Conservation (phyloP, 2,888 invertebrate genomes). For the Pollenia amentaria region DNA sequence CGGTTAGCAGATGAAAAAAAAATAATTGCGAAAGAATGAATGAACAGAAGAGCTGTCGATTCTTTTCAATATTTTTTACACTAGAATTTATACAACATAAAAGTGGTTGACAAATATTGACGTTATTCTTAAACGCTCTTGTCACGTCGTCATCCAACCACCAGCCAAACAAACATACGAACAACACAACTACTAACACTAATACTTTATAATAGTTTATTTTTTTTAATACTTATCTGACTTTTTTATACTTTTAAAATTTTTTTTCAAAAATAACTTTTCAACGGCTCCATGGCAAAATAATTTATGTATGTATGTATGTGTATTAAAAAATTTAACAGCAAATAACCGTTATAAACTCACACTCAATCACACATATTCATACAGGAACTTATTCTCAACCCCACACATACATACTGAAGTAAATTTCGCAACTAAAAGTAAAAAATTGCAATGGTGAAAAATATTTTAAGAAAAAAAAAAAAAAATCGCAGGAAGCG, state of each 20-base stretch:
- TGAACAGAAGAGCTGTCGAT: constrained; percentile 31
- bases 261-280: constrained; percentile 30
- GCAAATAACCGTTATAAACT: constrained; percentile 6
- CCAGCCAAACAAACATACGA: constrained; percentile 44
- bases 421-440: background rate
- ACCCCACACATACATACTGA: background rate
- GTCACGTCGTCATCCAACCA: constrained; percentile 60
- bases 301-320: constrained; percentile 32
- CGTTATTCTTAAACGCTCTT: constrained; percentile 72
- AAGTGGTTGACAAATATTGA: constrained; percentile 75
- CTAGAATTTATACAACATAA: constrained; percentile 59
- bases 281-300: constrained; percentile 33
- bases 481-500: constrained; percentile 4
- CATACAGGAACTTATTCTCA: background rate
- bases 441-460: background rate
- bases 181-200: background rate
- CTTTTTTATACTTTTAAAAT: constrained; percentile 19
- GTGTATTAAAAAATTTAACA: constrained; percentile 34
- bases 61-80: constrained; percentile 56
- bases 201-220: background rate
- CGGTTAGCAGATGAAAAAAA: background rate
- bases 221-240: constrained; percentile 9
- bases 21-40: too few relatives aligned
- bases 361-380: too few relatives aligned
- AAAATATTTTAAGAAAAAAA: background rate